phyloP scores from a whole-genome alignment of 2,888 invertebrate genomes.

The Apamea anceps region DNA sequence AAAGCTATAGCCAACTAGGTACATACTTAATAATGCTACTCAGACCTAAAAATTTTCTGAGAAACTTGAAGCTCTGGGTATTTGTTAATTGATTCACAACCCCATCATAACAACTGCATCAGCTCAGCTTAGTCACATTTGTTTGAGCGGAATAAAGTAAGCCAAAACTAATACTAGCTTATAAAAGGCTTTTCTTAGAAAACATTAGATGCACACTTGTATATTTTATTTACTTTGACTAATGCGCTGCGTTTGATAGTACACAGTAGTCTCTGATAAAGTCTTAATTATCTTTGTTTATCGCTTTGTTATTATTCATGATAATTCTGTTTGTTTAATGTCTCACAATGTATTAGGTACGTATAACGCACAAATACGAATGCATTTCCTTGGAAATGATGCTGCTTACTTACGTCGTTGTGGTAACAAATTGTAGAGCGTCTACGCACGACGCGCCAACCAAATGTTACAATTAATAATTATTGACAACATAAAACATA shows the following conservation, averaged over 20 bases:
- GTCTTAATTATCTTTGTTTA: slow-evolving; percentile 51
- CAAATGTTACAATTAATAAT: background rate
- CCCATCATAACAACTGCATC: slow-evolving; percentile 5
- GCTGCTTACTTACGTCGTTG: background rate
- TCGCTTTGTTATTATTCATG: slow-evolving; percentile 47
- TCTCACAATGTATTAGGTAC: slow-evolving; percentile 36
- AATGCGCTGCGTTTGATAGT: slow-evolving; percentile 40
- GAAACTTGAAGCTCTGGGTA: background rate
- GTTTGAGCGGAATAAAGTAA: slow-evolving; percentile 33
- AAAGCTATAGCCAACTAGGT: background rate
- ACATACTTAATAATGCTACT: background rate
- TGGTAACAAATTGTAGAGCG: background rate
- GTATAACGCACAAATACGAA: background rate
- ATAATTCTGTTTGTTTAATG: slow-evolving; percentile 50
- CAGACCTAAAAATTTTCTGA: background rate
- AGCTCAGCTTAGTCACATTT: slow-evolving; percentile 26
- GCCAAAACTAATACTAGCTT: slow-evolving; percentile 41
- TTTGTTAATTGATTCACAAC: background rate
- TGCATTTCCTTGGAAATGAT: slow-evolving; percentile 31
- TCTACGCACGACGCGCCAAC: background rate
- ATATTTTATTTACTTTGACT: slow-evolving; percentile 60
- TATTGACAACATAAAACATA: background rate
- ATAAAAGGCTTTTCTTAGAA: slow-evolving; percentile 61
- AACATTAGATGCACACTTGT: slow-evolving; percentile 49
- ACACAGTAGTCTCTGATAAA: slow-evolving; percentile 65